phyloP scores from a whole-genome alignment of 2,888 invertebrate species.

The Drosophila putrida region DNA sequence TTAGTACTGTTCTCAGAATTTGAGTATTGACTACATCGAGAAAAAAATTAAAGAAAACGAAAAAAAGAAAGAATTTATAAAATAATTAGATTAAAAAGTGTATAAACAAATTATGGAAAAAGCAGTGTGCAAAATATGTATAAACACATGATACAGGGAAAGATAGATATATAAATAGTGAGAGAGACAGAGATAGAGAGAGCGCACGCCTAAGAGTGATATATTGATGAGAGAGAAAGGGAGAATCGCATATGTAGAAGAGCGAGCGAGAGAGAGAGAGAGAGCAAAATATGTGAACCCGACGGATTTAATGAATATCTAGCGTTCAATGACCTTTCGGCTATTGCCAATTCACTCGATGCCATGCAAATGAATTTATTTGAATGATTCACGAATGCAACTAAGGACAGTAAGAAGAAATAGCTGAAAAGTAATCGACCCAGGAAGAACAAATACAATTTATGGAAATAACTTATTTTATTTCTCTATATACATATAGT shows the following conservation, averaged over 20 bases:
- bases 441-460: not conserved
- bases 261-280: conserved; percentile 2
- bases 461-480: not conserved
- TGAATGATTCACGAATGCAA: not conserved
- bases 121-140: conserved; percentile 37
- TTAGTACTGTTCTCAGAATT: conserved; percentile 78
- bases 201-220: not conserved
- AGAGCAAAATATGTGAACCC: not conserved
- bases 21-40: conserved; percentile 80
- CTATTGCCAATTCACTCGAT: not conserved
- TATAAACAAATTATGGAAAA: conserved; percentile 40
- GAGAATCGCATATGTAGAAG: not conserved
- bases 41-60: conserved; percentile 56
- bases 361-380: not conserved
- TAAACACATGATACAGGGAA: conserved; percentile 3
- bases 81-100: conserved; percentile 62
- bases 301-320: not conserved
- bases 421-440: not conserved
- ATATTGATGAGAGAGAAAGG: not conserved
- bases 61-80: conserved; percentile 60
- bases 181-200: not conserved
- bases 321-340: not conserved
- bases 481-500: not conserved
- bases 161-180: not conserved
- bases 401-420: not conserved